These are phyloP conservation scores for Alviniconcha marisindica DNA, from an alignment of 1,140 invertebrate genomes.

Conservation along the genomic window DNA sequence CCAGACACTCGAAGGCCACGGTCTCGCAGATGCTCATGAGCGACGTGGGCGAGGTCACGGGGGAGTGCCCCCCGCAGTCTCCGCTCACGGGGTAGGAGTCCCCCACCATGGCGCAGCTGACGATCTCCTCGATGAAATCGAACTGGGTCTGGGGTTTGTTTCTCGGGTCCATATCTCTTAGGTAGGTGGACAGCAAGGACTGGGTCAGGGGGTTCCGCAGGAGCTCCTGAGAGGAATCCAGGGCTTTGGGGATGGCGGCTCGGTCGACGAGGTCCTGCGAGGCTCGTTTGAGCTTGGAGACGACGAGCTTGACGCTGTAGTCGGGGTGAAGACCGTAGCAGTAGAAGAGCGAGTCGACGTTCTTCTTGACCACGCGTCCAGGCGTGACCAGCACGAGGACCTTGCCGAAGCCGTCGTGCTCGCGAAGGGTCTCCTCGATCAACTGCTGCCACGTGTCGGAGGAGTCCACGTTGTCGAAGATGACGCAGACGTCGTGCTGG, in stretches of 20 bases:
- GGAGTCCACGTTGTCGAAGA: slow-evolving; percentile 50
- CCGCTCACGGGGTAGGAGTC: slow-evolving; percentile 25
- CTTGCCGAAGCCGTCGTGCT: slow-evolving; percentile 43
- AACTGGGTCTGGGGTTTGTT: slow-evolving; percentile 25
- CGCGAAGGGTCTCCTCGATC: slow-evolving; percentile 37
- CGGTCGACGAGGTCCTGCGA: slow-evolving; percentile 35
- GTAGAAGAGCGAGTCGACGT: slow-evolving; percentile 50
- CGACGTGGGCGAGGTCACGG: neutral
- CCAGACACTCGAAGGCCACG: slow-evolving; percentile 48
- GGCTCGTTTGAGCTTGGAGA: slow-evolving; percentile 36
- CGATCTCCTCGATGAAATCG: slow-evolving; percentile 35
- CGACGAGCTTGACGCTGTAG: slow-evolving; percentile 45
- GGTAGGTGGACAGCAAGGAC: slow-evolving; percentile 43
- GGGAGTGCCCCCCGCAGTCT: neutral
- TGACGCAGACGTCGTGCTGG: slow-evolving; percentile 45
- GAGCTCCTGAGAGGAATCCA: slow-evolving; percentile 46
- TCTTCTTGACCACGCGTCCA: slow-evolving; percentile 38
- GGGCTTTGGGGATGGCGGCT: slow-evolving; percentile 34
- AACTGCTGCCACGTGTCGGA: slow-evolving; percentile 40
- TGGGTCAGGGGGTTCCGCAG: slow-evolving; percentile 47
- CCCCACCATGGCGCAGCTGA: slow-evolving; percentile 27
- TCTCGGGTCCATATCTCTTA: slow-evolving; percentile 4
- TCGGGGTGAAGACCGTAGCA: slow-evolving; percentile 50
- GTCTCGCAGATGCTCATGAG: slow-evolving; percentile 42
- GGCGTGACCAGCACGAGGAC: slow-evolving; percentile 39